phyloP scores from a whole-genome alignment of 2,888 invertebrate genomes.

The Celastrina argiolus region DNA sequence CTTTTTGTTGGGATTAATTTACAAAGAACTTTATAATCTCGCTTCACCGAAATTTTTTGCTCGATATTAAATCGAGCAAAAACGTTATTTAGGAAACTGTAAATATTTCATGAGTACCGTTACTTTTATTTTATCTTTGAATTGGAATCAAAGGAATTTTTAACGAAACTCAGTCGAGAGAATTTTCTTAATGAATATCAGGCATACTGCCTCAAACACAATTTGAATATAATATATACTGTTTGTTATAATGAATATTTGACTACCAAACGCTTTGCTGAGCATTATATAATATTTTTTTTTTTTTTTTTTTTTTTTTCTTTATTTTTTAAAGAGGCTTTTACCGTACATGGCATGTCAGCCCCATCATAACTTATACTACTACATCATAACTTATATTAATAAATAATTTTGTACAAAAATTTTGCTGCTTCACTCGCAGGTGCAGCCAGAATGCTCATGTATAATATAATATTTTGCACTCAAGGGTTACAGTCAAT shows the following conservation, averaged over 20 bases:
- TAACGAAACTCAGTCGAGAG: not conserved
- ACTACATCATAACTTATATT: too few relatives aligned
- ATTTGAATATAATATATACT: not conserved
- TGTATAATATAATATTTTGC: too few relatives aligned
- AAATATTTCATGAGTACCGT: constrained; percentile 1
- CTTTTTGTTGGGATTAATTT: constrained; percentile 8
- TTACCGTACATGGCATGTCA: too few relatives aligned
- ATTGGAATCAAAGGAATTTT: not conserved
- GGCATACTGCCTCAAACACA: not conserved
- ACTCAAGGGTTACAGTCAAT: too few relatives aligned
- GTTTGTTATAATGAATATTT: not conserved
- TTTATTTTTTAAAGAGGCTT: too few relatives aligned
- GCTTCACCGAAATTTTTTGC: not conserved
- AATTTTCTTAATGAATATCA: not conserved
- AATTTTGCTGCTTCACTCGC: too few relatives aligned
- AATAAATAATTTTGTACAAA: too few relatives aligned
- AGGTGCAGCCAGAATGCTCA: too few relatives aligned
- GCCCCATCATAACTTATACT: too few relatives aligned
- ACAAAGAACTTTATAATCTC: not conserved
- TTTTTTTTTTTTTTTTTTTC: too few relatives aligned
- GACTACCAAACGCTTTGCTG: not conserved
- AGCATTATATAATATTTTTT: not conserved
- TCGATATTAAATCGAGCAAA: not conserved
- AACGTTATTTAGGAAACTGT: not conserved
- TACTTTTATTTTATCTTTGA: not conserved